Base-by-base conservation (phyloP, 2,888 invertebrate genomes). In the Lagria hirta region DNA sequence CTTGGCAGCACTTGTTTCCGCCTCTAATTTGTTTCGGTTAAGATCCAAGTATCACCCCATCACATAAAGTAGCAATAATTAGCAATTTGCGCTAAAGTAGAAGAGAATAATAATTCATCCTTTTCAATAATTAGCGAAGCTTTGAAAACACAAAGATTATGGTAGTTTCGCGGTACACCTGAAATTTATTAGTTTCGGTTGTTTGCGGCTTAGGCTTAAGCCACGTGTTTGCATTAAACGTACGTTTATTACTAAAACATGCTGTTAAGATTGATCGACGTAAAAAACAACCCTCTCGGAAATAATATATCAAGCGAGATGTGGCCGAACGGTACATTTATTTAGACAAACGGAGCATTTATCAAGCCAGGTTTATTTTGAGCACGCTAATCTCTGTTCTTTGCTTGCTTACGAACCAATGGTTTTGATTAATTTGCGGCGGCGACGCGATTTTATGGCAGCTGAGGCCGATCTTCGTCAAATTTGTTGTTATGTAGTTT, bases 301-400 rank as follows among this genome's bases (percentile, higher is more conserved):
- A 65, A 64, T 64, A 58, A 64, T 66, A 64, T 63, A 65, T 66
- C 66, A 65, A 57, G 53, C 54, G 61, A 55, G 61, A 62, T 61
- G 61, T 58, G 57, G 58, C 54, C 60, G 55, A 60, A 64, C 64
- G 65, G 50, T 55, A 64, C 63, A 66, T 65, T 65, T 65, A 61
- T 59, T 58, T 51, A 61, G 62, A 61, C 66, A 64, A 66, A 65
- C 62, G 63, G 52, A 54, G 62, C 66, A 66, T 66, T 64, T 64
- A 64, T 66, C 66, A 64, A 61, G 58, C 42, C 49, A 29, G 28
- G 55, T 58, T 58, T 63, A 63, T 63, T 64, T 64, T 58, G 51
- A 57, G 64, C 57, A 48, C 49, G 57, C 58, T 62, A 59, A 61
- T 62, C 61, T 61, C 52, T 50, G 57, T 43, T 54, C 52, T 56